Conservation (phyloP, 2,797 vertebrate genomes). For the Microtus agrestis region DNA sequence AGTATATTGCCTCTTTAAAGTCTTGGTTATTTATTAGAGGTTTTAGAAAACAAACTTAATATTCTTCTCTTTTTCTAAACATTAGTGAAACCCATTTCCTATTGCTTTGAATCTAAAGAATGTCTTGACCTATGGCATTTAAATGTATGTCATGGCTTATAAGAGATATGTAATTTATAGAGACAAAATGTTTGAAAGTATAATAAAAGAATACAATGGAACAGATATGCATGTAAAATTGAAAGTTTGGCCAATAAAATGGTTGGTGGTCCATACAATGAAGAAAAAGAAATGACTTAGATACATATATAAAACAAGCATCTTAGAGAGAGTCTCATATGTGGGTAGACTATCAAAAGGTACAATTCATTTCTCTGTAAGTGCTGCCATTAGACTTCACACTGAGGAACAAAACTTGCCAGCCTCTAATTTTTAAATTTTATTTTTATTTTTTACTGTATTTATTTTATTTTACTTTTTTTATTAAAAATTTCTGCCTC, state of each 20-base stretch:
- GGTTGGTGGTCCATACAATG: not conserved
- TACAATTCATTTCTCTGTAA: not conserved
- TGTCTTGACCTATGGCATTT: not conserved
- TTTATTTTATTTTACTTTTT: no score
- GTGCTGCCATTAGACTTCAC: not conserved
- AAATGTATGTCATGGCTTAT: not conserved
- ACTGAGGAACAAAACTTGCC: not conserved
- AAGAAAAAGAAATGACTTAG: not conserved
- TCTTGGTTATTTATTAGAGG: not conserved
- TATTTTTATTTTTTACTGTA: no score
- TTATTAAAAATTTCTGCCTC: no score
- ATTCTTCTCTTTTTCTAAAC: not conserved
- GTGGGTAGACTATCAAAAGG: not conserved
- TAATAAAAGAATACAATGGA: not conserved
- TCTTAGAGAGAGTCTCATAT: not conserved
- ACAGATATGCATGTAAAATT: not conserved
- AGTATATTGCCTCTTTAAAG: not conserved
- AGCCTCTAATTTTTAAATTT: no score
- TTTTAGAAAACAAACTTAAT: not conserved
- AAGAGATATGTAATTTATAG: not conserved
- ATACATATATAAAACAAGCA: not conserved
- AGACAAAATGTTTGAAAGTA: not conserved
- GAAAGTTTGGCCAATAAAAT: not conserved
- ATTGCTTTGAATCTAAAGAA: not conserved
- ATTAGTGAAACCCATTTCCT: not conserved